phyloP scores from a whole-genome alignment of 2,888 invertebrate species.

The Neuroscelio doddi region DNA sequence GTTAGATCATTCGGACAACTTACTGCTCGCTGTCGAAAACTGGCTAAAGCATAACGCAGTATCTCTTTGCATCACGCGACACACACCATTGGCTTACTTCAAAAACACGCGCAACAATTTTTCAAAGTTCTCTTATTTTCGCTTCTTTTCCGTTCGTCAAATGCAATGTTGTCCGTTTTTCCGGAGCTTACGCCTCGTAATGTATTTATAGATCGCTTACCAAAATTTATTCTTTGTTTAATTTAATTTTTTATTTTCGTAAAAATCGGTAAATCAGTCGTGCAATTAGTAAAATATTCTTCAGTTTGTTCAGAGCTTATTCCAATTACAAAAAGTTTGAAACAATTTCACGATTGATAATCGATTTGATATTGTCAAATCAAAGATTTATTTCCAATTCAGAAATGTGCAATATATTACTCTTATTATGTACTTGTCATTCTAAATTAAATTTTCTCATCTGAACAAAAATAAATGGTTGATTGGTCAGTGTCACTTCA shows the following conservation, averaged over 20 bases:
- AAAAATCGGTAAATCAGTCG: conserved; percentile 19
- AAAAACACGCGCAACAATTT: conserved; percentile 45
- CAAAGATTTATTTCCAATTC: conserved; percentile 26
- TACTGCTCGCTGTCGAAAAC: conserved; percentile 36
- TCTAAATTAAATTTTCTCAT: no score
- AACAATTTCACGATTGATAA: conserved; percentile 20
- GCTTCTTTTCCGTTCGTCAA: conserved; percentile 64
- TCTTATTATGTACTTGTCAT: no score
- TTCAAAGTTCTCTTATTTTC: conserved; percentile 50
- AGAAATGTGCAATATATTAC: no score
- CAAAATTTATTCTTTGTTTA: conserved; percentile 52
- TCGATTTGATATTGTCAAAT: conserved; percentile 19
- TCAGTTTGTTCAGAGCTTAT: no score
- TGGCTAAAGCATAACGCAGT: conserved; percentile 47
- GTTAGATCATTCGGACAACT: conserved; percentile 36
- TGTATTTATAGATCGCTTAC: conserved; percentile 71
- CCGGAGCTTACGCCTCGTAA: conserved; percentile 70
- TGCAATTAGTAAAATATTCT: neutral
- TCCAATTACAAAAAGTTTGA: neutral
- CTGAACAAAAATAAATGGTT: no score
- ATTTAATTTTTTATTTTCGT: conserved; percentile 28
- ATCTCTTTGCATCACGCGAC: conserved; percentile 49
- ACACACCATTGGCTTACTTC: conserved; percentile 48
- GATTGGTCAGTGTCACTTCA: conserved; percentile 22
- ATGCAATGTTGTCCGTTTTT: conserved; percentile 65